Conservation (phyloP, 2,888 invertebrate species). For the Pyrrhosoma nymphula region DNA sequence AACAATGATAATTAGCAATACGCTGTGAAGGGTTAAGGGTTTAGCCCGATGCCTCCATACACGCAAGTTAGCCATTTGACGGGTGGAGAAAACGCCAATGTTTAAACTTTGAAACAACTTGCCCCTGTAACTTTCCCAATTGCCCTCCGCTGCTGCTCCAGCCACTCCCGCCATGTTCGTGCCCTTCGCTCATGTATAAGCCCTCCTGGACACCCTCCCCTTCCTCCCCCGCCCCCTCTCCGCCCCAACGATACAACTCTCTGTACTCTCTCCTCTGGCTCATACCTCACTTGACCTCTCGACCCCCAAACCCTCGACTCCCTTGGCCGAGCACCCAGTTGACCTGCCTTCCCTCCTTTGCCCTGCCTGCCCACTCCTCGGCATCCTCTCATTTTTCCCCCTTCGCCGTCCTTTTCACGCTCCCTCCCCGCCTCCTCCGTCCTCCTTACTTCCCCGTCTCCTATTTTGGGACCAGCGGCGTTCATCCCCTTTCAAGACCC, state of each 20-base stretch:
- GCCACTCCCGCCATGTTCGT: neutral
- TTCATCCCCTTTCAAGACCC: neutral
- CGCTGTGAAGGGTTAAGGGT: neutral
- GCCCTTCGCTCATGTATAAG: neutral
- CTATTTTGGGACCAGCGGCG: neutral
- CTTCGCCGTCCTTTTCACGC: neutral
- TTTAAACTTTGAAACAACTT: neutral
- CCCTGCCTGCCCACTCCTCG: neutral
- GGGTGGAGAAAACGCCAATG: neutral
- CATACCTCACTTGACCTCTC: constrained; percentile 26
- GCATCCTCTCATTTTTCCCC: neutral
- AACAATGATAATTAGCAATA: neutral
- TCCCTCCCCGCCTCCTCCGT: neutral
- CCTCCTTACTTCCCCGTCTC: neutral
- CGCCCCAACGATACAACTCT: neutral
- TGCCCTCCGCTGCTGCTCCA: neutral
- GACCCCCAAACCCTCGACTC: neutral
- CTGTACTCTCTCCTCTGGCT: neutral
- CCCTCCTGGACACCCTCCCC: neutral
- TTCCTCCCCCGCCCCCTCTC: neutral
- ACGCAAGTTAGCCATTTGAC: neutral
- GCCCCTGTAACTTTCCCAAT: neutral
- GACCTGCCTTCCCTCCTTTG: neutral
- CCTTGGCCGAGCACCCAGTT: neutral
- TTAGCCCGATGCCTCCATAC: neutral